Percentiles rank a stretch among this genome's conserved stretches.
These are phyloP conservation scores for Galeruca laticollis DNA, from an alignment of 2,888 invertebrate species.

Conservation along the genomic window DNA sequence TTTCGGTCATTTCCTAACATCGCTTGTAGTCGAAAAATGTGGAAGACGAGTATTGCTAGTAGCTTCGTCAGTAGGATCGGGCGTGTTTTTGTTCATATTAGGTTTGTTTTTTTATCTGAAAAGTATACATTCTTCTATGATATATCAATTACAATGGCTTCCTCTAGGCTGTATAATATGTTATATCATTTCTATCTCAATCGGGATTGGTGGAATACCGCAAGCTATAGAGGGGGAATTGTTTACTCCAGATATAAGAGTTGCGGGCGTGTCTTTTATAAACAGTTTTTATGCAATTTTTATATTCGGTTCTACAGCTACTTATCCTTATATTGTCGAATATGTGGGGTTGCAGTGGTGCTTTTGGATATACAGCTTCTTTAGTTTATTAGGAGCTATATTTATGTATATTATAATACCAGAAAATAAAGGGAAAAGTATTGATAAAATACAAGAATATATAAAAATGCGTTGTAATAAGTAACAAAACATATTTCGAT, in stretches of 20 bases:
- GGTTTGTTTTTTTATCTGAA: conserved; percentile 74
- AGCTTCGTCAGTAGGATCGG: conserved; percentile 74
- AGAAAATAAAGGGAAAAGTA: conserved; percentile 3
- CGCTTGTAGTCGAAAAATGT: conserved; percentile 75
- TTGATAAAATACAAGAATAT: conserved; percentile 2
- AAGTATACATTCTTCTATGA: conserved; percentile 50
- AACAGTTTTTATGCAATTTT: conserved; percentile 36
- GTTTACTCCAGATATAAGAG: conserved; percentile 81
- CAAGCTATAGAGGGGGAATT: conserved; percentile 87
- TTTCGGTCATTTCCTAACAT: not conserved
- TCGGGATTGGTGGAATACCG: conserved; percentile 78
- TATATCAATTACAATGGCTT: conserved; percentile 71
- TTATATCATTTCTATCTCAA: conserved; percentile 78
- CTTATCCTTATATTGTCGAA: conserved; percentile 30
- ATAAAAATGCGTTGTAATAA: not conserved
- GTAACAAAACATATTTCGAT: too few relatives aligned
- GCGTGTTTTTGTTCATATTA: conserved; percentile 64
- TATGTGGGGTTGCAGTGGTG: conserved; percentile 20
- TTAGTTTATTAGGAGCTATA: not conserved
- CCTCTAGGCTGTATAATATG: conserved; percentile 77
- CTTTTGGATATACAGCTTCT: conserved; percentile 15
- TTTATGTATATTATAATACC: conserved; percentile 18
- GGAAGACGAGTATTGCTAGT: conserved; percentile 79
- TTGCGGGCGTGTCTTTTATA: conserved; percentile 68
- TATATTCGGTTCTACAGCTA: not conserved